These are phyloP conservation scores for Rhineura floridana DNA, from an alignment of 2,113 vertebrate species.

Conservation along the genomic window DNA sequence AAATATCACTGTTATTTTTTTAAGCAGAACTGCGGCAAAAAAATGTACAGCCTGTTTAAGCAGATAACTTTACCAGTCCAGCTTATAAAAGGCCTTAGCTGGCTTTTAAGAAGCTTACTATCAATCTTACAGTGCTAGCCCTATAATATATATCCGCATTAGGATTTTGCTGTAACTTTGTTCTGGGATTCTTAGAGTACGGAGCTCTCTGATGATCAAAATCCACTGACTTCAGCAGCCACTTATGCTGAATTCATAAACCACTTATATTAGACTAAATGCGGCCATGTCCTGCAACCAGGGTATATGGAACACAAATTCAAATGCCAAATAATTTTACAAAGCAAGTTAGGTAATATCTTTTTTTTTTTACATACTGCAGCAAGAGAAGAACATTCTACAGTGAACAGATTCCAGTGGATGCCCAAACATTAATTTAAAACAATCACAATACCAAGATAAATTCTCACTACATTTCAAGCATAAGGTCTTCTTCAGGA, in stretches of 20 bases:
- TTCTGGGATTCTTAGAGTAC: constrained; percentile 48
- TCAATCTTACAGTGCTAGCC: constrained; percentile 64
- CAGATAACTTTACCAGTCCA: constrained; percentile 60
- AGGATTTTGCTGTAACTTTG: constrained; percentile 64
- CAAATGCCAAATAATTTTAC: background rate
- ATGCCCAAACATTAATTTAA: background rate
- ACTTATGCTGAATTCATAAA: constrained; percentile 29
- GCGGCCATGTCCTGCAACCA: constrained; percentile 26
- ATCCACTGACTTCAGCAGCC: constrained; percentile 30
- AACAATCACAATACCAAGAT: background rate
- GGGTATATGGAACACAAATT: background rate
- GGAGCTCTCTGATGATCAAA: background rate
- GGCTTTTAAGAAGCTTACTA: constrained; percentile 66
- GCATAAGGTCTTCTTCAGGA: background rate
- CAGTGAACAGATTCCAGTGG: background rate
- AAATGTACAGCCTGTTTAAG: constrained; percentile 63
- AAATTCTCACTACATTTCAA: background rate
- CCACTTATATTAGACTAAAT: constrained; percentile 24
- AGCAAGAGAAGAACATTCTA: background rate
- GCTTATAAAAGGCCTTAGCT: constrained; percentile 63
- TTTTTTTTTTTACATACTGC: background rate
- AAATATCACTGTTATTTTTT: constrained; percentile 18
- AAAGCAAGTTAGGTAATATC: background rate
- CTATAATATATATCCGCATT: constrained; percentile 46
- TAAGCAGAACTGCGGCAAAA: constrained; percentile 22